Evolutionary conservation across 2,888 invertebrate genomes (phyloP), one percentile per base, ranked within the genome.

Genomic region (Stictocephala bisonia): DNA sequence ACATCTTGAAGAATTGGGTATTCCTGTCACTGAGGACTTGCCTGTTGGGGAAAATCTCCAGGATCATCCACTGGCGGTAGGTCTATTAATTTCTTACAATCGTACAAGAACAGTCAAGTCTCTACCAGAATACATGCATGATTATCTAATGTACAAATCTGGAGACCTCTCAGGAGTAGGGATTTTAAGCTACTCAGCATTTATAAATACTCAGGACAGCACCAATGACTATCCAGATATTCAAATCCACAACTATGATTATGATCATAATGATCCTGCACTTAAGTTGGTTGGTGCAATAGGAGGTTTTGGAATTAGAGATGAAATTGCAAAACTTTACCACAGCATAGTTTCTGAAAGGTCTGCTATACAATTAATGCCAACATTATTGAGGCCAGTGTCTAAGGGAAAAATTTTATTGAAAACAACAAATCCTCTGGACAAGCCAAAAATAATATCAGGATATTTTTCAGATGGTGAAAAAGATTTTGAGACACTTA

Each of bases 41-140:
- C 77, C 76, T 15, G 77, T 77, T 24, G 77, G 77, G 9, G 40
- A 72, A 58, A 73, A 76, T 50, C 69, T 76, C 6, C 73, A 74
- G 51, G 77, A 77, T 40, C 77, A 77, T 58, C 48, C 15, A 44
- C 6, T n/a, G 6, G 6, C 13, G 2, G 20, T 22, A 35, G 31
- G 27, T 18, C 26, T 29, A 29, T 7, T 58, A 29, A 9, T 35
- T n/a, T 13, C 20, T n/a, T n/a, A n/a, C n/a, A n/a, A n/a, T n/a
- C n/a, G n/a, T n/a, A n/a, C n/a, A n/a, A n/a, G n/a, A n/a, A n/a
- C n/a, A n/a, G n/a, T n/a, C n/a, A n/a, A n/a, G n/a, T n/a, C n/a
- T 56, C 2, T 56, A 6, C 15, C 27, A 1, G 29, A 56, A 56
- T 6, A 18, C 15, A 60, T 60, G 60, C 35, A 2, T 27, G 35